A percentile compares a stretch with the other conserved stretches of the same genome.
Evolutionary conservation across 2,797 vertebrate genomes (phyloP).

Genomic region (Allobates femoralis): DNA sequence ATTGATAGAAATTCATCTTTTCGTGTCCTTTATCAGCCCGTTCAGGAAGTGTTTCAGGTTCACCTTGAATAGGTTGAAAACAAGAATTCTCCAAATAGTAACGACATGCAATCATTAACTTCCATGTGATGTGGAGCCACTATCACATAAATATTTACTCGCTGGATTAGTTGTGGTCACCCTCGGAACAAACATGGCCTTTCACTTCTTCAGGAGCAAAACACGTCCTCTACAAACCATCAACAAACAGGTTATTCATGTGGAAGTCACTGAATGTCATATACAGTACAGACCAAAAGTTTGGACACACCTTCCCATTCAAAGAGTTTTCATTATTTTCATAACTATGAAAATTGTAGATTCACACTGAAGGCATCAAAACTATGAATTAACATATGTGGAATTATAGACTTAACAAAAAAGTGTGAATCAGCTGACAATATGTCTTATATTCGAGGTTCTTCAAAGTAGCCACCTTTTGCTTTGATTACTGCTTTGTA

Average conservation of each 20-base stretch:
- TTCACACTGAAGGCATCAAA: too few relatives aligned
- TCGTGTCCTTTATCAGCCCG: neutral
- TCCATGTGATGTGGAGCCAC: neutral
- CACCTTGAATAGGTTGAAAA: slow-evolving; percentile 25
- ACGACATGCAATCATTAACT: slow-evolving; percentile 47
- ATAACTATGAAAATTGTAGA: too few relatives aligned
- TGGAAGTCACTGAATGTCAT: neutral
- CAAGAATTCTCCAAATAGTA: neutral
- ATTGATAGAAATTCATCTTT: neutral
- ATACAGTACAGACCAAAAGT: too few relatives aligned
- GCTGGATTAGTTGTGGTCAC: neutral
- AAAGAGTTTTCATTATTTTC: too few relatives aligned
- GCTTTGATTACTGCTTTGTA: too few relatives aligned
- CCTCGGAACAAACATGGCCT: slow-evolving; percentile 11
- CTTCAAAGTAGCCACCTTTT: too few relatives aligned
- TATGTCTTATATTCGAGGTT: too few relatives aligned
- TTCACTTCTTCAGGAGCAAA: neutral
- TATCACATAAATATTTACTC: slow-evolving; percentile 36
- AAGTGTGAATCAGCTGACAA: too few relatives aligned
- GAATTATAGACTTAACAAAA: too few relatives aligned
- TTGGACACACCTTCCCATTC: too few relatives aligned
- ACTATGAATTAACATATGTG: too few relatives aligned
- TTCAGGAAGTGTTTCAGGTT: slow-evolving; percentile 34
- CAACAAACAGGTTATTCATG: neutral
- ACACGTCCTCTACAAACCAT: slow-evolving; percentile 8